Base-by-base conservation (phyloP, 1,140 invertebrate species). In the Halictus rubicundus region DNA sequence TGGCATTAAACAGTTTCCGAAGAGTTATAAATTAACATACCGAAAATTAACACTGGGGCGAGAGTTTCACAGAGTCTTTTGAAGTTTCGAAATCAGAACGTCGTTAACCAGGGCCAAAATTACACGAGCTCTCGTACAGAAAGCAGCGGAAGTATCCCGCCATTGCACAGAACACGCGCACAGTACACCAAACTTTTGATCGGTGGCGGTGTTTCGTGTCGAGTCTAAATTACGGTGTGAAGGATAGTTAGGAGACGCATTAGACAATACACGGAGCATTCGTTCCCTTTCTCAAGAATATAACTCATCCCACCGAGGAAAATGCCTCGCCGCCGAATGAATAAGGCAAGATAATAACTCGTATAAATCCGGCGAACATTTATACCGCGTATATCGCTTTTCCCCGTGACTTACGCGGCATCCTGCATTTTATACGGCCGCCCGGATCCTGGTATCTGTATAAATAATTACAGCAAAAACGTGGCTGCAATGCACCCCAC, bases 331-430 rank as follows among this genome's bases (percentile, higher is more conserved):
- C 39, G 75, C n/a, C 25, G 75, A 71, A 78, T 71, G 68, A 78
- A 78, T 78, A 71, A 78, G 46, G 68, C 49, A 52, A 71, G 68
- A 71, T 78, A 78, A 78, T 78, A 68, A 71, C 59, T 42, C 46
- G 32, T 71, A 78, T 78, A 78, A 78, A 78, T 78, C 46, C 59
- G 2, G n/a, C n/a, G 42, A 77, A 63, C 59, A 69, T 37, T 78
- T 71, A 54, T 71, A 64, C 46, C 59, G 49, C 42, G 19, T 69
- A 49, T 76, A 49, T 76, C 68, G 39, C 63, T 25, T 65, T 37
- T n/a, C 14, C 16, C 14, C 21, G 42, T 19, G 46, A 27, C 23
- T 25, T 21, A 25, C 21, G 21, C 9, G 63, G 19, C 8, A 65
- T 42, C 63, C 63, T 46, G 65, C 65, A 42, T 69, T 69, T 77